Evolutionary conservation across 2,113 vertebrate genomes (phyloP).

Genomic region (Isurus oxyrinchus): DNA sequence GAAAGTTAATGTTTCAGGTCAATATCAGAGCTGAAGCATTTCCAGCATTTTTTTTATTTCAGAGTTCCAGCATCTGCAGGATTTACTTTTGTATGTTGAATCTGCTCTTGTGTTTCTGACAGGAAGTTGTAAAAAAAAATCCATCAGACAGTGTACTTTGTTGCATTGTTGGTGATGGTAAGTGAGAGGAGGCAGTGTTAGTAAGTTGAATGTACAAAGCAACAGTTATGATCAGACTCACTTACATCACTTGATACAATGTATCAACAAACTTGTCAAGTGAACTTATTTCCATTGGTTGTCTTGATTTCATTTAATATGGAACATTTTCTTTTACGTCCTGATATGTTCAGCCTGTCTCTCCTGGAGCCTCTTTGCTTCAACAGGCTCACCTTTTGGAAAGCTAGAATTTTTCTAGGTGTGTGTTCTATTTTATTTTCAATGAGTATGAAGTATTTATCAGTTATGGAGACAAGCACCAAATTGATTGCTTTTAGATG

Average conservation of each 20-base stretch:
- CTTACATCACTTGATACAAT: background rate
- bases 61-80: too few species aligned
- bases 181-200: background rate
- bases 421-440: background rate
- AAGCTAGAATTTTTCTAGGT: background rate
- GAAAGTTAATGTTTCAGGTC: too few species aligned
- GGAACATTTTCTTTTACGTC: background rate
- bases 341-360: background rate
- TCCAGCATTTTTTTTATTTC: too few species aligned
- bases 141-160: background rate
- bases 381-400: background rate
- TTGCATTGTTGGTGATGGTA: background rate
- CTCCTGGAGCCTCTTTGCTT: background rate
- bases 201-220: background rate
- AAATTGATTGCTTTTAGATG: background rate
- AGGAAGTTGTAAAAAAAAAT: background rate
- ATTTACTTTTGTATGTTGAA: too few species aligned
- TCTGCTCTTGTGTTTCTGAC: too few species aligned
- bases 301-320: too few species aligned
- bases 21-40: too few species aligned
- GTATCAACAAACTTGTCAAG: too few species aligned
- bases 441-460: background rate
- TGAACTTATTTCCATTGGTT: background rate
- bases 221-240: background rate
- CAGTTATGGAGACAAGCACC: background rate